A percentile compares a stretch with the other conserved stretches of the same genome.
Evolutionary conservation across 2,113 vertebrate genomes (phyloP).

Genomic region (Scomber scombrus): DNA sequence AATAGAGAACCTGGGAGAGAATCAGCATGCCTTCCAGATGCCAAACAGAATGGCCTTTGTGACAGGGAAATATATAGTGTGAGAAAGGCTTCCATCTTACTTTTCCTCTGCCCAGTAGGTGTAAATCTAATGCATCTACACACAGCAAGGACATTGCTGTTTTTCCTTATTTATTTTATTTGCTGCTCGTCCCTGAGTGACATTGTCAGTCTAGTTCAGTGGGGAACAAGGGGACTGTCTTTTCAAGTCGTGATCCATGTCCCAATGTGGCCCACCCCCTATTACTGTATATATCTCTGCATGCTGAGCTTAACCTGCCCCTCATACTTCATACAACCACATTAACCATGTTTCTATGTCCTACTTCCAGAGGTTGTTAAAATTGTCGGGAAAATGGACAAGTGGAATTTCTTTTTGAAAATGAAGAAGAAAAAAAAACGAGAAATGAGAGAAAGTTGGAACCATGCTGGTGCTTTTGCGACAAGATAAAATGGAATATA

Average conservation of each 20-base stretch:
- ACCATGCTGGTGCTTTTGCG: slow-evolving; percentile 60
- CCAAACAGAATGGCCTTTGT: slow-evolving; percentile 71
- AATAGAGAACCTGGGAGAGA: slow-evolving; percentile 64
- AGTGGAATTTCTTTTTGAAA: background rate
- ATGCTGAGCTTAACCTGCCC: slow-evolving; percentile 47
- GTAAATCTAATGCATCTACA: slow-evolving; percentile 62
- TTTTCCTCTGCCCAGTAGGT: slow-evolving; percentile 55
- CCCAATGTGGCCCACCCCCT: slow-evolving; percentile 26
- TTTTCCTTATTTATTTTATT: slow-evolving; percentile 45
- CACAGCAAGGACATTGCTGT: slow-evolving; percentile 24
- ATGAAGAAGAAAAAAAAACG: slow-evolving; percentile 13
- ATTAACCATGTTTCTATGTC: slow-evolving; percentile 44
- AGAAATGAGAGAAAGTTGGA: slow-evolving; percentile 42
- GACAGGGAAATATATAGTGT: slow-evolving; percentile 60
- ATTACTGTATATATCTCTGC: slow-evolving; percentile 34
- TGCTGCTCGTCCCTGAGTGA: slow-evolving; percentile 51
- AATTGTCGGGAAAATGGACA: slow-evolving; percentile 36
- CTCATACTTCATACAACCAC: slow-evolving; percentile 29
- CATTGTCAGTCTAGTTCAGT: slow-evolving; percentile 32
- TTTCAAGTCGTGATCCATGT: slow-evolving; percentile 22
- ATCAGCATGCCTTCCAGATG: slow-evolving; percentile 57
- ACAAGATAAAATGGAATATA: slow-evolving; percentile 84
- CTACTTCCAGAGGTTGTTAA: slow-evolving; percentile 71
- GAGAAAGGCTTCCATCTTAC: slow-evolving; percentile 36
- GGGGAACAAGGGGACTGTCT: slow-evolving; percentile 22